These are phyloP conservation scores for Amblyornis subalaris DNA, from an alignment of 2,113 vertebrate species.

Conservation along the genomic window DNA sequence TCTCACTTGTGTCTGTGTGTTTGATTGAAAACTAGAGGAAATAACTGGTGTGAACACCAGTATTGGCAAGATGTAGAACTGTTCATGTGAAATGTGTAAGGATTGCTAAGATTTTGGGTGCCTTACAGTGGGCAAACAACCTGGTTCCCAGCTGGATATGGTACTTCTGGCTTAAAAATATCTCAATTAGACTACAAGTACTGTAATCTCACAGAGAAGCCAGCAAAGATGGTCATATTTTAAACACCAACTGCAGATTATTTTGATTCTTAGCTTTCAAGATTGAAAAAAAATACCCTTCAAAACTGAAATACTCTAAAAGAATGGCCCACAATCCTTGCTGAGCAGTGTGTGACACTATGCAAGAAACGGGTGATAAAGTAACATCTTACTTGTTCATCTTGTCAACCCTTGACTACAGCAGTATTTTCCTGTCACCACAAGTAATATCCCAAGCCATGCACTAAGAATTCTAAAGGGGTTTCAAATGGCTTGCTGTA, in stretches of 20 bases:
- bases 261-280: not conserved
- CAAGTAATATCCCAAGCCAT: not conserved
- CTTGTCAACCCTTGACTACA: not conserved
- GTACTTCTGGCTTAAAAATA: conserved; percentile 2
- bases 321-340: not conserved
- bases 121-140: not conserved
- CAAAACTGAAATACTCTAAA: not conserved
- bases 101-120: not conserved
- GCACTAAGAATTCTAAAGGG: not conserved
- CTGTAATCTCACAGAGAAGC: not conserved
- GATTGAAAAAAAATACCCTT: not conserved
- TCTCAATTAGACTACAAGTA: not conserved
- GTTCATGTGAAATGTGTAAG: not conserved
- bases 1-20: not conserved
- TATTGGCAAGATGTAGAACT: not conserved
- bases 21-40: conserved; percentile 18
- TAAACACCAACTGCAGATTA: not conserved
- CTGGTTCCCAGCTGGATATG: not conserved
- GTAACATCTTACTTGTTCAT: not conserved
- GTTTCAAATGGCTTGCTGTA: not conserved
- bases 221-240: not conserved
- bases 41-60: not conserved
- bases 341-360: not conserved
- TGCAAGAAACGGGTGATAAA: not conserved
- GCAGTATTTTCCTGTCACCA: not conserved